Conservation (phyloP, 2,888 invertebrate genomes). For the Chrysina gloriosa region DNA sequence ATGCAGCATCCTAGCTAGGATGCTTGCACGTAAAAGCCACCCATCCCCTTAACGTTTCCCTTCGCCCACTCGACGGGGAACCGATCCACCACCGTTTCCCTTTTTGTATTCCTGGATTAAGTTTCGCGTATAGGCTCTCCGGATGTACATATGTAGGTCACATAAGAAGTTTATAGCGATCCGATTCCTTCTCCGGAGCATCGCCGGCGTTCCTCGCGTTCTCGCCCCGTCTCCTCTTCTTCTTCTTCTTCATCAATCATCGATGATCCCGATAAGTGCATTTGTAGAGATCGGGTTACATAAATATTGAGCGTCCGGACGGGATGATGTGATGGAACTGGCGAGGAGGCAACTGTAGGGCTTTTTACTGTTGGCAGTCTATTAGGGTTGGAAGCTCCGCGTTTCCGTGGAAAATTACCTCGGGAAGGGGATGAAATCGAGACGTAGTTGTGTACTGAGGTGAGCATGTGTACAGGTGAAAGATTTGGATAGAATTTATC, state of each 20-base stretch:
- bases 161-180: conserved; percentile 38
- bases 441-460: too few relatives aligned
- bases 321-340: not conserved
- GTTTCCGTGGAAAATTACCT: too few relatives aligned
- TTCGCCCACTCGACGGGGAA: too few relatives aligned
- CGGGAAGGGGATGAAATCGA: too few relatives aligned
- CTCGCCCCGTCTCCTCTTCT: not conserved
- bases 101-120: conserved; percentile 26
- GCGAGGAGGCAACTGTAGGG: not conserved
- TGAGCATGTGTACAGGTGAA: too few relatives aligned
- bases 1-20: too few relatives aligned
- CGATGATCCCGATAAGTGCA: conserved; percentile 35
- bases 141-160: conserved; percentile 38
- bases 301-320: conserved; percentile 7
- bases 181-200: conserved; percentile 27
- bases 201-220: not conserved
- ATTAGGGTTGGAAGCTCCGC: conserved; percentile 15
- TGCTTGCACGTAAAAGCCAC: too few relatives aligned
- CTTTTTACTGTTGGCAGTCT: conserved; percentile 10
- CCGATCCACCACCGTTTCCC: conserved; percentile 35
- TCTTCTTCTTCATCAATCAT: conserved; percentile 38
- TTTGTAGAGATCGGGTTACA: conserved; percentile 36
- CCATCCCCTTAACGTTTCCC: too few relatives aligned
- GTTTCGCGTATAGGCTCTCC: conserved; percentile 30
- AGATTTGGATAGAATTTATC: too few relatives aligned